Conservation (phyloP, 2,888 invertebrate genomes). For the Camponotus fellah region DNA sequence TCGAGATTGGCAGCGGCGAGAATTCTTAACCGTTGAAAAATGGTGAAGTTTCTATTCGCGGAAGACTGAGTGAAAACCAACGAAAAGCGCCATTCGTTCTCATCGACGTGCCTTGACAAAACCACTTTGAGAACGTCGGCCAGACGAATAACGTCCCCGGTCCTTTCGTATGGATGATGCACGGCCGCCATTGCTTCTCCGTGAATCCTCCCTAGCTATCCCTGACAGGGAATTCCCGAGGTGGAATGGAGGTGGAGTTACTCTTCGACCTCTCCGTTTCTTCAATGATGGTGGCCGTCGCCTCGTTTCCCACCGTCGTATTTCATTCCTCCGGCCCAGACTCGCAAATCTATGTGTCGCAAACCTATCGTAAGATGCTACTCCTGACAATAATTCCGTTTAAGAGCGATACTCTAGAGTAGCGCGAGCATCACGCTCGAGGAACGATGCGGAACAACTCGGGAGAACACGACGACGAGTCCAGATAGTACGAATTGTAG, state of each 20-base stretch:
- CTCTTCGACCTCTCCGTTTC: constrained; percentile 55
- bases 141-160: constrained; percentile 70
- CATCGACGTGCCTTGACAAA: constrained; percentile 72
- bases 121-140: constrained; percentile 69
- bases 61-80: constrained; percentile 59
- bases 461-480: constrained; percentile 6
- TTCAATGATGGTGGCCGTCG: constrained; percentile 19
- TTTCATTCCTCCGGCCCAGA: constrained; percentile 66
- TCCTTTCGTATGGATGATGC: constrained; percentile 70
- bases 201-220: constrained; percentile 60
- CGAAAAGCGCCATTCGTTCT: constrained; percentile 64
- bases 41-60: constrained; percentile 54
- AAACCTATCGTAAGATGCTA: constrained; percentile 54
- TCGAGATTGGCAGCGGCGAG: constrained; percentile 25
- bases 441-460: constrained; percentile 40
- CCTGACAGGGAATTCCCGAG: constrained; percentile 69
- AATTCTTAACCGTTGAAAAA: constrained; percentile 54
- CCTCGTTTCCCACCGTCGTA: constrained; percentile 63
- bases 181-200: constrained; percentile 69
- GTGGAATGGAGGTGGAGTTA: constrained; percentile 70
- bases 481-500: constrained; percentile 1
- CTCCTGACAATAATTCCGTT: constrained; percentile 68
- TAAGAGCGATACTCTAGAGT: constrained; percentile 63
- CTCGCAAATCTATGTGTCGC: constrained; percentile 17
- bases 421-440: constrained; percentile 53